A percentile compares a stretch with the other conserved stretches of the same genome.
Conservation (phyloP, 2,888 invertebrate species). For the Blomia tropicalis region DNA sequence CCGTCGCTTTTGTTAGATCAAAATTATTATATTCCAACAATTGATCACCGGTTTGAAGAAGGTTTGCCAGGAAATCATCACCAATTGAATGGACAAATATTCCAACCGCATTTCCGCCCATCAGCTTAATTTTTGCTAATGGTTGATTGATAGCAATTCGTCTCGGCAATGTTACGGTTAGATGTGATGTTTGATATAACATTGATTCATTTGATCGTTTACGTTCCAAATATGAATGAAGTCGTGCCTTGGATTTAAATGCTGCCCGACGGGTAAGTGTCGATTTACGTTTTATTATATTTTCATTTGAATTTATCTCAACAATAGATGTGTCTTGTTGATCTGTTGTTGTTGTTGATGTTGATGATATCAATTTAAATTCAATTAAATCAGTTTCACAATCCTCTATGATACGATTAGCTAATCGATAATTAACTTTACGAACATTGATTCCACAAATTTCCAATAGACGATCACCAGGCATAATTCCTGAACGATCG, state of each 20-base stretch:
- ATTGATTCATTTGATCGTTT: background rate
- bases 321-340: background rate
- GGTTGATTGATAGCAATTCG: background rate
- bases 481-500: conserved; percentile 72
- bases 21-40: conserved; percentile 5
- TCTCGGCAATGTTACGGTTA: background rate
- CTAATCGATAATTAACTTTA: conserved; percentile 77
- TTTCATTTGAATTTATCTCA: background rate
- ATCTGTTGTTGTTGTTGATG: background rate
- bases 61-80: background rate
- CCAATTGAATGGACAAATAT: conserved; percentile 13
- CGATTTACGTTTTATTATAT: background rate
- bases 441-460: conserved; percentile 91
- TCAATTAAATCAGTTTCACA: conserved; percentile 42
- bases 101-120: conserved; percentile 6
- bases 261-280: background rate
- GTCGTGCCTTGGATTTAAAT: background rate
- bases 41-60: conserved; percentile 5
- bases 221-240: conserved; percentile 1
- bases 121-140: background rate
- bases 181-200: background rate
- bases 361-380: background rate
- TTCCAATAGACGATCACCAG: conserved; percentile 77
- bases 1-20: conserved; percentile 4
- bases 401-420: conserved; percentile 79